Evolutionary conservation across 2,888 invertebrate genomes (phyloP), one percentile per base, ranked within the genome.

Genomic region (Patella caerulea): DNA sequence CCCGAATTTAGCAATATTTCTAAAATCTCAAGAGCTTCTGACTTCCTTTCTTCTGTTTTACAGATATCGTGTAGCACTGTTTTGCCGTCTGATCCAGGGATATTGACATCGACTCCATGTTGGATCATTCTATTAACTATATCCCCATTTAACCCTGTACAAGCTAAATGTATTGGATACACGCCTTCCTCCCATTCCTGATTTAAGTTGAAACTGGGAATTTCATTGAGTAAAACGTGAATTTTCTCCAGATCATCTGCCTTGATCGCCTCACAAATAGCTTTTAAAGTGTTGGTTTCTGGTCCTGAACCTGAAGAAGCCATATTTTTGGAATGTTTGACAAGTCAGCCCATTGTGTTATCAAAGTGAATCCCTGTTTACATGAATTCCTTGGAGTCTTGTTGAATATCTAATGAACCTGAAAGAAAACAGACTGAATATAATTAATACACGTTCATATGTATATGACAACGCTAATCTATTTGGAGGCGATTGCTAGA

Each of bases 51-150:
- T 71, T 86, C 86, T 7, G 83, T 80, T 53, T 84, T 85, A 80
- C 86, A 87, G 2, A 84, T 79, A 76, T 83, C 83, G 80, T 87
- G 88, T 12, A 88, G 79, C 0, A 86, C 83, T 4, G 84, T 84
- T 80, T 86, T 86, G 14, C 88, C 87, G 83, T 87, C 87, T 9
- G 83, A 83, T 3, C 86, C 86, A 17, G 83, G 80, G 11, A 77
- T 19, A 71, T 78, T 78, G 15, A 78, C 72, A 53, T 83, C 81
- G 0, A 84, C 83, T 3, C 86, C 86, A 53, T 81, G 70, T 11
- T 84, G 81, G 15, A 86, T 70, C 12, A 88, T 78, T 74, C 79
- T 74, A 45, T 81, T 82, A 17, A 85, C 82, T 7, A 84, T 71
- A 52, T 84, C 83, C 14, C 85, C 73, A 73, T 84, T 81, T 17